Evolutionary conservation across 1,140 invertebrate genomes (phyloP).

Genomic region (Parasteatoda tepidariorum): DNA sequence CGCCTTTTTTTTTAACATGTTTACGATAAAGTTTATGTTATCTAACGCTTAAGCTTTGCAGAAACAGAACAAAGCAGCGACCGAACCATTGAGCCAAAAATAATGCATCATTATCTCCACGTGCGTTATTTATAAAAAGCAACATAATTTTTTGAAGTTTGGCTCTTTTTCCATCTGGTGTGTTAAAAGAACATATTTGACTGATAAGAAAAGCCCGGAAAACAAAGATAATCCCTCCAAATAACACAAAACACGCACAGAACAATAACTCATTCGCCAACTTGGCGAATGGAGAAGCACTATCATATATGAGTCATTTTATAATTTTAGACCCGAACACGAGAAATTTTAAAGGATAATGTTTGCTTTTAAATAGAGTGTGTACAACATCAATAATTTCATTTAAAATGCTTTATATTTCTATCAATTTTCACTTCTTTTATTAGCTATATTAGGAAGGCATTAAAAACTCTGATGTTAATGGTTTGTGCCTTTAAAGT

Average conservation of each 20-base stretch:
- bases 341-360: too few relatives aligned
- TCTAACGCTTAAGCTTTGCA: too few relatives aligned
- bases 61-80: too few relatives aligned
- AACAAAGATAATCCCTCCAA: constrained; percentile 7
- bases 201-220: constrained; percentile 33
- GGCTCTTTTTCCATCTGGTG: constrained; percentile 20
- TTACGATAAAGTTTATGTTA: too few relatives aligned
- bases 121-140: constrained; percentile 18
- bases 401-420: too few relatives aligned
- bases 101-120: constrained; percentile 4
- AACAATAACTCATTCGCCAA: not conserved
- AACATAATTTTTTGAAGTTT: not conserved
- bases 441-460: too few relatives aligned
- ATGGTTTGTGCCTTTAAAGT: too few relatives aligned
- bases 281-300: not conserved
- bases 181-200: not conserved
- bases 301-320: not conserved
- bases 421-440: too few relatives aligned
- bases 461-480: too few relatives aligned
- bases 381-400: too few relatives aligned
- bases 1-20: too few relatives aligned
- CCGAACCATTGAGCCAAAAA: not conserved
- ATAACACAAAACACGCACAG: not conserved
- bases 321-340: not conserved
- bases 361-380: too few relatives aligned